Conservation (phyloP, 1,140 invertebrate species). For the Cotesia typhae region DNA sequence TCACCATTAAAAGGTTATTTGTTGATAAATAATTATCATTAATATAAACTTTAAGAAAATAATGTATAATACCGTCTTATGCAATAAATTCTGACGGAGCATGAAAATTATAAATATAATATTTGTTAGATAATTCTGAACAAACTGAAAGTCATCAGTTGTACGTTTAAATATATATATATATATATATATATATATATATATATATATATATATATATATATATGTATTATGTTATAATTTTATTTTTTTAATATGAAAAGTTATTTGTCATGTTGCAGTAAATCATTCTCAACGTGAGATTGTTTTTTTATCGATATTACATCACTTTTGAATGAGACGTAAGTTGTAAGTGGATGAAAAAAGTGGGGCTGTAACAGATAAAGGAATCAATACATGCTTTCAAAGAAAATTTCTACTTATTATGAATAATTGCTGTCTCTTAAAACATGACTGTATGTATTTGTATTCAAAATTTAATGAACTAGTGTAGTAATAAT, state of each 20-base stretch:
- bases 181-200: no score
- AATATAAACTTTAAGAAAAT: no score
- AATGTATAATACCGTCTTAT: no score
- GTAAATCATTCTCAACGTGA: slow-evolving; percentile 1
- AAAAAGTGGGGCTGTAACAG: not conserved
- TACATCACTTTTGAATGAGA: not conserved
- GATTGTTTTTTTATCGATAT: slow-evolving; percentile 6
- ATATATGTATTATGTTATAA: not conserved
- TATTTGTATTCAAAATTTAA: no score
- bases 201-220: no score
- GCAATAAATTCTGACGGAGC: no score
- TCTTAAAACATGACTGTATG: no score
- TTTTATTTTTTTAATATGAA: not conserved
- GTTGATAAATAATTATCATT: no score
- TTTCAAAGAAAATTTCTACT: no score
- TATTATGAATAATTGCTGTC: no score
- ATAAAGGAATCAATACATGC: not conserved
- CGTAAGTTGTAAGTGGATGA: not conserved
- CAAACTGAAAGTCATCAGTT: slow-evolving; percentile 14
- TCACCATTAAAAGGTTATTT: no score
- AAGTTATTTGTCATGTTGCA: slow-evolving; percentile 12
- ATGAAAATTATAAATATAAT: slow-evolving; percentile 1
- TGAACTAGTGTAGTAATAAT: no score
- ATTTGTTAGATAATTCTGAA: slow-evolving; percentile 1
- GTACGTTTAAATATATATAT: not conserved